Evolutionary conservation across 2,113 vertebrate species (phyloP).

Genomic region (Tor tambroides): DNA sequence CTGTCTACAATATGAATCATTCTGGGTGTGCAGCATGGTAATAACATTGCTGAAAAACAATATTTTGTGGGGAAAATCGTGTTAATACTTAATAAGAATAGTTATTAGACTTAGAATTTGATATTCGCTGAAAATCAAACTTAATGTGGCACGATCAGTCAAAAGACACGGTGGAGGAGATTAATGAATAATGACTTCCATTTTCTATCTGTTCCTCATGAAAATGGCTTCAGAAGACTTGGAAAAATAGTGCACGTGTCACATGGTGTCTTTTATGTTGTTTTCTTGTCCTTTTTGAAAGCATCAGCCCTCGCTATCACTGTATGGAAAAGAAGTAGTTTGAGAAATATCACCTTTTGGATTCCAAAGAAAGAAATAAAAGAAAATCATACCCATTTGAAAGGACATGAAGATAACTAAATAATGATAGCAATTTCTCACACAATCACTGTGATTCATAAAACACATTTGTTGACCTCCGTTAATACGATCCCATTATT

Average conservation of each 20-base stretch:
- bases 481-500: not conserved
- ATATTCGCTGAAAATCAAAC: not conserved
- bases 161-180: not conserved
- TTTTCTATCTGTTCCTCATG: not conserved
- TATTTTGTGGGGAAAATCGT: not conserved
- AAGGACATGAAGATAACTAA: not conserved
- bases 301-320: not conserved
- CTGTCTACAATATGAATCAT: not conserved
- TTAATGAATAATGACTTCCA: slow-evolving; percentile 4
- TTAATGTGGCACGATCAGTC: not conserved
- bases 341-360: not conserved
- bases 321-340: not conserved
- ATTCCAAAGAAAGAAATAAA: not conserved
- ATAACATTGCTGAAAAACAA: slow-evolving; percentile 1
- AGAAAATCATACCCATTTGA: too few species aligned
- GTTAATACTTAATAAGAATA: not conserved
- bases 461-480: not conserved
- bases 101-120: not conserved
- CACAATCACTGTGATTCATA: not conserved
- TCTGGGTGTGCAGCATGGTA: not conserved
- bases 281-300: not conserved
- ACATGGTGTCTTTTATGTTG: not conserved
- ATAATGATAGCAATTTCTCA: not conserved
- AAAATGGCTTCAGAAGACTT: not conserved
- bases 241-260: not conserved